Evolutionary conservation across 2,113 vertebrate species (phyloP).

Genomic region (Myiopsitta monachus): DNA sequence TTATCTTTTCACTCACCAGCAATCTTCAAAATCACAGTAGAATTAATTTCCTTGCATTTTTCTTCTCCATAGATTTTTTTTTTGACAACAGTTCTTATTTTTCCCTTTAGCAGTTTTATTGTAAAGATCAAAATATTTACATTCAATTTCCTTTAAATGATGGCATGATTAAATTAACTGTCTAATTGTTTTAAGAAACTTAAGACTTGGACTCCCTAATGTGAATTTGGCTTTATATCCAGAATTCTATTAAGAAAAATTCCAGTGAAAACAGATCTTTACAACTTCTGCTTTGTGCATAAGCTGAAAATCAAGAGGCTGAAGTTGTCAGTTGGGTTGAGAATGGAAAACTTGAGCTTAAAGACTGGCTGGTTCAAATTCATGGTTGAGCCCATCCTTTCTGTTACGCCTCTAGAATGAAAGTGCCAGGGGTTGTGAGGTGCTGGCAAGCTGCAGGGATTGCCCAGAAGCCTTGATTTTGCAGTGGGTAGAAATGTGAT

Average conservation of each 20-base stretch:
- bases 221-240: conserved; percentile 4
- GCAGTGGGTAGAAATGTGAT: neutral
- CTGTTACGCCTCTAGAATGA: neutral
- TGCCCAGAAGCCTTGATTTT: neutral
- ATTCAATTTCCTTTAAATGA: conserved; percentile 29
- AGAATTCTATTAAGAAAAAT: neutral
- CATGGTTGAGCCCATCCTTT: neutral
- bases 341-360: neutral
- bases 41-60: conserved; percentile 35
- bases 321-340: neutral
- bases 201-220: neutral
- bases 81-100: neutral
- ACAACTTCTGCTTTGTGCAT: neutral
- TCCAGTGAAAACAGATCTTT: neutral
- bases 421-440: neutral
- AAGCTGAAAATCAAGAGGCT: neutral
- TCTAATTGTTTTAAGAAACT: conserved; percentile 31
- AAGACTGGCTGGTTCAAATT: neutral
- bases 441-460: neutral
- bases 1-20: conserved; percentile 24
- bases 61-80: neutral
- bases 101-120: neutral
- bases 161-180: conserved; percentile 25
- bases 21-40: conserved; percentile 13
- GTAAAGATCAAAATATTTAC: conserved; percentile 45